Conservation (phyloP, 2,888 invertebrate genomes). For the Catocala fraxini region DNA sequence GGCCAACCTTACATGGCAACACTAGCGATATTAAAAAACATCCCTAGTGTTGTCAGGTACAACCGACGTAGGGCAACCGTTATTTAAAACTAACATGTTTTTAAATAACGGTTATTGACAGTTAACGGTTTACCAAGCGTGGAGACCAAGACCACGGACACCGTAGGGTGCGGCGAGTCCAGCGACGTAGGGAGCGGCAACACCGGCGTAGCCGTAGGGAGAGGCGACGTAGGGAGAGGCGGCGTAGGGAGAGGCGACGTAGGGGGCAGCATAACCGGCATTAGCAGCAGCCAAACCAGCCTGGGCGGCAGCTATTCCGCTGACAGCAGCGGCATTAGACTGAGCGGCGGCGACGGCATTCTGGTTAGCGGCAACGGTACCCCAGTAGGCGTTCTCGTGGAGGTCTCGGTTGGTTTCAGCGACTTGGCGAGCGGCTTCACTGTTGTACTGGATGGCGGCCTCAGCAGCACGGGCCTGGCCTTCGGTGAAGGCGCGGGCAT, state of each 20-base stretch:
- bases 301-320: slow-evolving; percentile 63
- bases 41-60: slow-evolving; percentile 52
- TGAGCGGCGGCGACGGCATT: slow-evolving; percentile 81
- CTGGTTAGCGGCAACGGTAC: slow-evolving; percentile 75
- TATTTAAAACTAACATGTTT: slow-evolving; percentile 34
- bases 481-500: slow-evolving; percentile 72
- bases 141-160: slow-evolving; percentile 48
- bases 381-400: slow-evolving; percentile 83
- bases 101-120: slow-evolving; percentile 38
- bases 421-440: slow-evolving; percentile 69
- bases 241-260: slow-evolving; percentile 44
- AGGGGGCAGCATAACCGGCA: slow-evolving; percentile 35
- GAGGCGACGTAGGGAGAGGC: slow-evolving; percentile 45
- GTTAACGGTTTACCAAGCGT: slow-evolving; percentile 70
- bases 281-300: slow-evolving; percentile 28
- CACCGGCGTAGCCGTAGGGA: slow-evolving; percentile 37
- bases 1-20: slow-evolving; percentile 53
- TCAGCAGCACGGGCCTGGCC: slow-evolving; percentile 76
- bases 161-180: slow-evolving; percentile 33
- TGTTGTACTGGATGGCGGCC: slow-evolving; percentile 75
- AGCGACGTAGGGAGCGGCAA: slow-evolving; percentile 39
- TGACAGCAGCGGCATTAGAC: slow-evolving; percentile 76
- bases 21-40: slow-evolving; percentile 33
- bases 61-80: slow-evolving; percentile 48
- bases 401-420: slow-evolving; percentile 77